These are phyloP conservation scores for Linepithema humile DNA, from an alignment of 1,140 invertebrate genomes.

Conservation along the genomic window DNA sequence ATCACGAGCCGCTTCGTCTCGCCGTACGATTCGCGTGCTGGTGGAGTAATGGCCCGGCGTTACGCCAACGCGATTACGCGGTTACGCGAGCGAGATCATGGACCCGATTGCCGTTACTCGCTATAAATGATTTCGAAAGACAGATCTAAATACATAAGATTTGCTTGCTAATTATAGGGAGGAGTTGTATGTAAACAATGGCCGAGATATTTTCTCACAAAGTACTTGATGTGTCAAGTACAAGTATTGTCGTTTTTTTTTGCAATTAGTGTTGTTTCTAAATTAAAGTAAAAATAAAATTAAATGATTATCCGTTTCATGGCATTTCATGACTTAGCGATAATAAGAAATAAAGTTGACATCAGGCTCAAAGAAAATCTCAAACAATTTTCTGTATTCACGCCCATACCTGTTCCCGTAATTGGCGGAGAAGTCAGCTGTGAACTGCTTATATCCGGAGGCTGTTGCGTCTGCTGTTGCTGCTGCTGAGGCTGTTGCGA, in stretches of 20 bases:
- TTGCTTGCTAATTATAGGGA: not conserved
- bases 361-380: not conserved
- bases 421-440: conserved; percentile 83
- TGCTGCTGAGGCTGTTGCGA: conserved; percentile 63
- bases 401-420: conserved; percentile 82
- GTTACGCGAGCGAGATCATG: conserved; percentile 37
- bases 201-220: no score
- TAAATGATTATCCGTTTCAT: no score
- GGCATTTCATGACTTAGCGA: no score
- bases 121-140: not conserved
- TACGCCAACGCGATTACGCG: conserved; percentile 58
- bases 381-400: not conserved
- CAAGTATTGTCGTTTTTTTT: no score
- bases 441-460: conserved; percentile 83
- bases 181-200: not conserved
- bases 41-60: conserved; percentile 63
- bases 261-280: no score
- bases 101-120: conserved; percentile 28
- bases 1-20: conserved; percentile 61
- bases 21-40: conserved; percentile 51
- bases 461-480: conserved; percentile 74
- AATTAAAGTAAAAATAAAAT: no score
- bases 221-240: not conserved
- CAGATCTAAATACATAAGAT: not conserved
- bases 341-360: not conserved